Evolutionary conservation across 1,140 invertebrate species (phyloP).

Genomic region (Leptopilina clavipes): DNA sequence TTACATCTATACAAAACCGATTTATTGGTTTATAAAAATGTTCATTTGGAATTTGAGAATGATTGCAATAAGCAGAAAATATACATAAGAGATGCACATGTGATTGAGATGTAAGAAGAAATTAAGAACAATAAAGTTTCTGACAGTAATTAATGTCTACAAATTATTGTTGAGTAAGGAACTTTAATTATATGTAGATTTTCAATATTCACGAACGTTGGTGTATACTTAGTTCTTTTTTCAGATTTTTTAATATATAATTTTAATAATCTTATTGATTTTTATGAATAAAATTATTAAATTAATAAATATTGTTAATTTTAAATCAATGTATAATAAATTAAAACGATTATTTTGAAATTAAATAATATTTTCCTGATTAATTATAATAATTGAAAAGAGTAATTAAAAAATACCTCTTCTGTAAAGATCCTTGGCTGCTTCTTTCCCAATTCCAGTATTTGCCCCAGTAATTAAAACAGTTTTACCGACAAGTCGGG

Average conservation of each 20-base stretch:
- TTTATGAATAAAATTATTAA: too few species aligned
- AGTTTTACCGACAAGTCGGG: constrained; percentile 83
- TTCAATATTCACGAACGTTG: too few species aligned
- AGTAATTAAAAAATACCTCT: constrained; percentile 72
- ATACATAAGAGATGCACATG: background rate
- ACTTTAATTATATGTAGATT: background rate
- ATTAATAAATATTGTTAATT: background rate
- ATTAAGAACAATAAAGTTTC: background rate
- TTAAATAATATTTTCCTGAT: too few species aligned
- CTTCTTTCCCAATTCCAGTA: constrained; percentile 92
- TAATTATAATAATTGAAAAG: too few species aligned
- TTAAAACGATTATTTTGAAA: background rate
- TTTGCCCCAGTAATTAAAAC: constrained; percentile 92
- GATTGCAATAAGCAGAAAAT: background rate
- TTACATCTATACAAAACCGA: too few species aligned
- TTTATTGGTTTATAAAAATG: too few species aligned
- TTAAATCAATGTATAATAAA: background rate
- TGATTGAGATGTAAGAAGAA: background rate
- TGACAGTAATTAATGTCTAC: constrained; percentile 2
- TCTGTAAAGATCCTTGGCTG: constrained; percentile 84
- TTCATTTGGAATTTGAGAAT: background rate
- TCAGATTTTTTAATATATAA: too few species aligned
- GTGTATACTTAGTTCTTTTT: too few species aligned
- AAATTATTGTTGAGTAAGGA: background rate
- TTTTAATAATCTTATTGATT: too few species aligned